Base-by-base conservation (phyloP, 2,113 vertebrate species). In the Dryoscopus gambensis region DNA sequence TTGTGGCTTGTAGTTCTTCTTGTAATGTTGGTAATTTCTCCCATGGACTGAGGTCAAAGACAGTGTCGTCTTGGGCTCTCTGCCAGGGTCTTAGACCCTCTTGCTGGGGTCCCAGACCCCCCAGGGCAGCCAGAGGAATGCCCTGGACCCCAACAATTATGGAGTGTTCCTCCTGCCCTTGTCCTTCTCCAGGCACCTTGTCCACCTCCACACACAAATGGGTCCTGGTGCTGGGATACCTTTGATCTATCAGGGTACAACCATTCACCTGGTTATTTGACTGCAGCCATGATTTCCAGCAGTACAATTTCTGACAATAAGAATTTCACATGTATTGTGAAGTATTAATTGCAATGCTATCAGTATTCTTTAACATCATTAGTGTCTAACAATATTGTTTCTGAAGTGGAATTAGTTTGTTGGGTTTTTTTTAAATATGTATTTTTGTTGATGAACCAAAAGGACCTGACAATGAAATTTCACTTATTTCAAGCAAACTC, bases 401-500 rank as follows among this genome's bases (percentile, higher is more conserved):
- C 46, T 75, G 33, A 75, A 75, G n/a, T 15, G 5, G 24, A 74
- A 52, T 37, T 50, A 30, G 5, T 19, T 22, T 21, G 35, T 17
- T 17, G 6, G 11, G 3, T 2, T 33, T 40, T 62, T 69, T 79
- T 69, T 15, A 21, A 68, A 30, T 1, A 1, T 4, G 0, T 39
- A 10, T 8, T 67, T 84, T 55, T 80, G 4, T 12, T 59, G 27
- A 76, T 35, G 42, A 76, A 49, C 14, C 11, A 67, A 76, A 64
- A 33, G 76, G 9, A 47, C 11, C 10, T 4, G 1, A 28, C 37
- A 88, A 28, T 31, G 17, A 70, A 73, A 74, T 71, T 67, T 63
- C 21, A 16, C 4, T 0, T 53, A 37, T 56, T 74, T 74, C 49
- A 78, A 63, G 22, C 9, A 74, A 92, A 75, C 2, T 15, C 21